Base-by-base conservation (phyloP, 1,140 invertebrate species). In the Aricia agestis region DNA sequence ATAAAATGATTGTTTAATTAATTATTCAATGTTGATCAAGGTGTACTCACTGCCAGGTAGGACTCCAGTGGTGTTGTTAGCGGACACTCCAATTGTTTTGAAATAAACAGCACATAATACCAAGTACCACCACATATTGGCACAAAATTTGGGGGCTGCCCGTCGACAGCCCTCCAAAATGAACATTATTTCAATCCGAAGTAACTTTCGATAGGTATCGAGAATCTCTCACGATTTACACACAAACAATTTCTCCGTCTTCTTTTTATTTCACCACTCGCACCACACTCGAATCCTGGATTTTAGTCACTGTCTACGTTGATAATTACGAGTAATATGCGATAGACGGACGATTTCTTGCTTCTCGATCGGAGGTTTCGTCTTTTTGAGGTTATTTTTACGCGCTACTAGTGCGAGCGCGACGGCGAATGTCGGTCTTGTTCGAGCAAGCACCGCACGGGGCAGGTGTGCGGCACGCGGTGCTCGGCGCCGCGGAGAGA, bases 101-200 rank as follows among this genome's bases (percentile, higher is more conserved):
- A 78, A 75, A 76, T 78, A 89, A 67, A 85, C 63, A 78, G 84
- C 85, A 89, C 89, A 87, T 69, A 89, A 78, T 78, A 91, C 81
- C 78, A 89, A 73, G 81, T 82, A 89, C 86, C 85, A 91, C 87
- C 89, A 91, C 87, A 90, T 91, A 78, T 74, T 90, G 82, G 79
- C 82, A 89, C 84, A 77, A 82, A 78, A 87, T 85, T 89, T 87
- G 82, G 86, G 89, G 85, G 87, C 87, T 91, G 87, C 83, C 89
- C 82, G 77, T 78, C 79, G 87, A 91, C 89, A 91, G 87, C 89
- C 89, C 87, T 85, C 85, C 84, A 85, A 91, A 89, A 85, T 74
- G 82, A 84, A 79, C 83, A 87, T 84, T 70, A 71, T 75, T 59
- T 84, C 79, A 82, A 85, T 84, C 82, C 78, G 77, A 79, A 76